Conservation (phyloP, 2,888 invertebrate genomes). For the Sphaerophoria taeniata region DNA sequence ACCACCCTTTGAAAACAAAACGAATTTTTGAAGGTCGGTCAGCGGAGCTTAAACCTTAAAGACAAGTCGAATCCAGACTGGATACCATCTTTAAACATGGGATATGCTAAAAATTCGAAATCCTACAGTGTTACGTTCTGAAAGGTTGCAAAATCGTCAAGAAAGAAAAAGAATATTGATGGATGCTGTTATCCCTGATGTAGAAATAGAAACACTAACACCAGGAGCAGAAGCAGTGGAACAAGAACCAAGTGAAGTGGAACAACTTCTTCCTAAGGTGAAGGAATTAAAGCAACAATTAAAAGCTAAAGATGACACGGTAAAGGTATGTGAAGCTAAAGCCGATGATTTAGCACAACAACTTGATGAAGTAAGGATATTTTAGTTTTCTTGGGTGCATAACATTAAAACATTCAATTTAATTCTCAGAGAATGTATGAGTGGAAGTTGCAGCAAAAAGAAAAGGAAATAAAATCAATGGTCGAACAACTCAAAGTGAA, state of each 20-base stretch:
- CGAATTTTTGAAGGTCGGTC: conserved; percentile 8
- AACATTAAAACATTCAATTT: conserved; percentile 14
- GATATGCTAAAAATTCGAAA: not conserved
- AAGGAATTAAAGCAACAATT: not conserved
- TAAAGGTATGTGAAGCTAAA: conserved; percentile 12
- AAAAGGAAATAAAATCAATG: conserved; percentile 11
- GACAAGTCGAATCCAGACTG: conserved; percentile 19
- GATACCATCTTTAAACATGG: conserved; percentile 23
- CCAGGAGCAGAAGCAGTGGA: conserved; percentile 1
- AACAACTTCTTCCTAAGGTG: not conserved
- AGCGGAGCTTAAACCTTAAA: conserved; percentile 5
- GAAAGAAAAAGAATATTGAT: not conserved
- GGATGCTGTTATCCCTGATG: conserved; percentile 6
- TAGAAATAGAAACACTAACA: conserved; percentile 8
- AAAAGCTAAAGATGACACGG: conserved; percentile 7
- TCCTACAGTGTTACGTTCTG: not conserved
- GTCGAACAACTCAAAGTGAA: conserved; percentile 10
- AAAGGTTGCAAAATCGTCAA: conserved; percentile 1
- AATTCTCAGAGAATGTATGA: conserved; percentile 19
- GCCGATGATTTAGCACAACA: conserved; percentile 2
- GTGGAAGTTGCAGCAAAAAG: not conserved
- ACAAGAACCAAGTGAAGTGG: conserved; percentile 7
- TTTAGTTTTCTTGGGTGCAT: conserved; percentile 7
- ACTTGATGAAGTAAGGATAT: conserved; percentile 10
- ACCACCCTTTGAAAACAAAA: not conserved